Percentiles rank a stretch among this genome's conserved stretches.
Evolutionary conservation across 2,113 vertebrate genomes (phyloP).

Genomic region (Phylloscopus trochiloides): DNA sequence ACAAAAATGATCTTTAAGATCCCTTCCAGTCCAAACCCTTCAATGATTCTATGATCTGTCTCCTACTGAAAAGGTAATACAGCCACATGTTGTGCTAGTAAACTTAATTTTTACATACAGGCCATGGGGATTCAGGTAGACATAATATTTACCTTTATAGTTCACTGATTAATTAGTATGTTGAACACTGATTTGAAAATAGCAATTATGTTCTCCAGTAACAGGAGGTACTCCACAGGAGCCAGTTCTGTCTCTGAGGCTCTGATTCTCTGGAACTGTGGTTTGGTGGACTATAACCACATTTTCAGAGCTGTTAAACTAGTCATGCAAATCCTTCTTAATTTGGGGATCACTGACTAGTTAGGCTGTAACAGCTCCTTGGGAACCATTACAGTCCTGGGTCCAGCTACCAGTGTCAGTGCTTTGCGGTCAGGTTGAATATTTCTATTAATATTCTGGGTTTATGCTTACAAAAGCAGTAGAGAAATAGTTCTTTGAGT

Average conservation of each 20-base stretch:
- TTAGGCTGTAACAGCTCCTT: background rate
- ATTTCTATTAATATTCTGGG: background rate
- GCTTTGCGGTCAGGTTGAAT: background rate
- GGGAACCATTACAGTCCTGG: background rate
- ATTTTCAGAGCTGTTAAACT: slow-evolving; percentile 11
- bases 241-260: background rate
- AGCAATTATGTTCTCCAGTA: slow-evolving; percentile 9
- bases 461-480: background rate
- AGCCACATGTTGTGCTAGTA: background rate
- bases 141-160: slow-evolving; percentile 26
- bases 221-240: background rate
- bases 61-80: background rate
- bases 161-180: slow-evolving; percentile 15
- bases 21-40: background rate
- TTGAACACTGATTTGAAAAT: slow-evolving; percentile 32
- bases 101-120: background rate
- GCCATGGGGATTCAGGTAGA: background rate
- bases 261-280: background rate
- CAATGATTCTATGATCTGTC: background rate
- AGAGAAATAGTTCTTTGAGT: background rate
- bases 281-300: background rate
- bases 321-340: slow-evolving; percentile 28
- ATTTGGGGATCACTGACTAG: slow-evolving; percentile 9
- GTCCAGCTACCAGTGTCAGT: background rate
- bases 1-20: background rate